phyloP scores from a whole-genome alignment of 2,797 vertebrate species.

The Lateolabrax maculatus region DNA sequence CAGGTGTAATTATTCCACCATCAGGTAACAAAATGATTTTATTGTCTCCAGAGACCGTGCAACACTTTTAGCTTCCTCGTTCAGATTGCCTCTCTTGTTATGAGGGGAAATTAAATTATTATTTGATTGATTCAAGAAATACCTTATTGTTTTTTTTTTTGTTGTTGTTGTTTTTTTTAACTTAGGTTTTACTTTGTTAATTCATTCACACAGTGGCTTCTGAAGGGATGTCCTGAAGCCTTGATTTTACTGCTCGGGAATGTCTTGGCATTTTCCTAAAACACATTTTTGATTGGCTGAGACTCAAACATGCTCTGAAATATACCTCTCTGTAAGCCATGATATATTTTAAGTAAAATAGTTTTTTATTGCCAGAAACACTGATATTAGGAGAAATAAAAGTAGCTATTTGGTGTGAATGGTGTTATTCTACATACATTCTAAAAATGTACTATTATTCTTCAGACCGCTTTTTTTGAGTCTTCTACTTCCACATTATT shows the following conservation, averaged over 20 bases:
- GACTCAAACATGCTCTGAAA: neutral
- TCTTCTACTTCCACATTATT: no score
- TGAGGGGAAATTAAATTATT: neutral
- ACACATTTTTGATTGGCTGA: neutral
- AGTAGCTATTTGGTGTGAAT: no score
- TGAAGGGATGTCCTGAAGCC: no score
- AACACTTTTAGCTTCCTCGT: conserved; percentile 8
- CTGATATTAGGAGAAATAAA: conserved; percentile 6
- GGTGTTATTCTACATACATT: no score
- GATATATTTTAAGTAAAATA: neutral
- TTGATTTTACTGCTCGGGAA: neutral
- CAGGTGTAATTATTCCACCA: conserved; percentile 56
- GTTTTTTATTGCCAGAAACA: neutral
- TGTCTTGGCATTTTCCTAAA: neutral
- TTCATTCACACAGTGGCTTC: no score
- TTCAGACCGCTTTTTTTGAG: no score
- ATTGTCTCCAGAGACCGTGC: conserved; percentile 37
- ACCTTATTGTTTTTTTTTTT: neutral
- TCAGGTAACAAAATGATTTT: conserved; percentile 36
- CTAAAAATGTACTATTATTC: no score
- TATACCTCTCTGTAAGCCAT: neutral
- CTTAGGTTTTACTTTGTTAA: no score
- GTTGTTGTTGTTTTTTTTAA: no score
- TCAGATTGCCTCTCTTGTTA: neutral
- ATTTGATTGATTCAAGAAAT: conserved; percentile 13